A percentile compares a stretch with the other conserved stretches of the same genome.
Evolutionary conservation across 2,797 vertebrate genomes (phyloP).

Genomic region (Odontamblyopus rebecca): DNA sequence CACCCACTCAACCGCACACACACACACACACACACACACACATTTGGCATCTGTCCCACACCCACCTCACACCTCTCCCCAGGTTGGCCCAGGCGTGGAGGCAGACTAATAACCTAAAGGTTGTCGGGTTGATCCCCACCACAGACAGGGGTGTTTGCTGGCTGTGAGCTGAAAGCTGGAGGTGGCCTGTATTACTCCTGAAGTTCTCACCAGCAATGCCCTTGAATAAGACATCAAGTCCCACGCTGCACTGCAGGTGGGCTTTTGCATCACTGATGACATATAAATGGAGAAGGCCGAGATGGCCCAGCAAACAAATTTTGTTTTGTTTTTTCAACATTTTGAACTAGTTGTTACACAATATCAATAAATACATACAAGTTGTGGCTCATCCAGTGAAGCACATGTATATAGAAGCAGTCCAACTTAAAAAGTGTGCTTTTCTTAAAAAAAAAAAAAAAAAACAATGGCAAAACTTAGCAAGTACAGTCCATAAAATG

Average conservation of each 20-base stretch:
- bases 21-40: constrained; percentile 52
- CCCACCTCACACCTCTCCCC: constrained; percentile 60
- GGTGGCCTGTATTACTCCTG: constrained; percentile 64
- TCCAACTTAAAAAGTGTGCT: too few species aligned
- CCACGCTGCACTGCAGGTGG: constrained; percentile 61
- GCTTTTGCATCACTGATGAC: constrained; percentile 57
- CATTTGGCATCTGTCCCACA: constrained; percentile 64
- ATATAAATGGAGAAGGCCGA: constrained; percentile 53
- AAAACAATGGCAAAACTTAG: too few species aligned
- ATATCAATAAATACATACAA: not conserved
- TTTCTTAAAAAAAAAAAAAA: too few species aligned
- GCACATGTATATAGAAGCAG: not conserved
- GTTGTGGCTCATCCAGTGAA: not conserved
- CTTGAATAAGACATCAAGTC: constrained; percentile 70
- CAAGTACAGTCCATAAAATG: too few species aligned
- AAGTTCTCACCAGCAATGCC: constrained; percentile 69
- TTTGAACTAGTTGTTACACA: not conserved
- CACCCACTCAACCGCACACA: constrained; percentile 60
- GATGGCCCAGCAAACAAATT: constrained; percentile 8
- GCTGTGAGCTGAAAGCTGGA: constrained; percentile 71
- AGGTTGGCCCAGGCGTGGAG: constrained; percentile 67
- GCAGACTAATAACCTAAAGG: constrained; percentile 76
- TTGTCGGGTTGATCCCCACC: constrained; percentile 72
- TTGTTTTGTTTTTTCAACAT: not conserved
- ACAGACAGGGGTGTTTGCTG: constrained; percentile 69